Base-by-base conservation (phyloP, 2,888 invertebrate species). In the Julus scanicus region DNA sequence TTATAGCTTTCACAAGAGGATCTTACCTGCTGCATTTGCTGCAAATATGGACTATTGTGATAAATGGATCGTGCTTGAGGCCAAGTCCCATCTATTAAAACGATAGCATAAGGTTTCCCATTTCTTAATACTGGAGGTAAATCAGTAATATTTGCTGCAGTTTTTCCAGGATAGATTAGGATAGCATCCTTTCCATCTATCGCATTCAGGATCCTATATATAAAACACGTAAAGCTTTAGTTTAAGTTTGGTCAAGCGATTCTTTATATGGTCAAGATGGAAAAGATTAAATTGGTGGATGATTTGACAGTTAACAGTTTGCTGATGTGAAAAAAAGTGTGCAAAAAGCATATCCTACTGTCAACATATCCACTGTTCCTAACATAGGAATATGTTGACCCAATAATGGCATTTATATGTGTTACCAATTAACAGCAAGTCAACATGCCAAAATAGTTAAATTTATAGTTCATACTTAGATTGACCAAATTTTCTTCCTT, bases 51-150 rank as follows among this genome's bases (percentile, higher is more conserved):
- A 92, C 97, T 97, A 89, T 96, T 95, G 86, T 96, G 94, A 92
- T 96, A 98, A 89, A 98, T 97, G 15, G 97, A 96, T 92, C 97
- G 97, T 2, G 98, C 98, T 92, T 98, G 98, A 0, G 97, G 96
- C 98, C 98, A 98, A 13, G 98, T 98, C 5, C 98, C 98, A 93
- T 98, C 98, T 89, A 98, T 94, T 83, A 98, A 93, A 84, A 98
- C 93, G 88, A 98, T 93, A 92, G 96, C 97, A 91, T 96, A 96
- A 13, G 93, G 94, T 57, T 90, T 90, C 84, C 92, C 93, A 90
- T 93, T 92, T 89, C 92, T 91, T 89, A 91, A 91, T 0, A 91
- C 90, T 29, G 90, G 90, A 88, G 93, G 92, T 63, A 95, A 91
- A 88, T 93, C 92, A 90, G 94, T 94, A 89, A 97, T 94, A 91